Evolutionary conservation across 2,113 vertebrate species (phyloP).

Genomic region (Tricholaema leucomelas): DNA sequence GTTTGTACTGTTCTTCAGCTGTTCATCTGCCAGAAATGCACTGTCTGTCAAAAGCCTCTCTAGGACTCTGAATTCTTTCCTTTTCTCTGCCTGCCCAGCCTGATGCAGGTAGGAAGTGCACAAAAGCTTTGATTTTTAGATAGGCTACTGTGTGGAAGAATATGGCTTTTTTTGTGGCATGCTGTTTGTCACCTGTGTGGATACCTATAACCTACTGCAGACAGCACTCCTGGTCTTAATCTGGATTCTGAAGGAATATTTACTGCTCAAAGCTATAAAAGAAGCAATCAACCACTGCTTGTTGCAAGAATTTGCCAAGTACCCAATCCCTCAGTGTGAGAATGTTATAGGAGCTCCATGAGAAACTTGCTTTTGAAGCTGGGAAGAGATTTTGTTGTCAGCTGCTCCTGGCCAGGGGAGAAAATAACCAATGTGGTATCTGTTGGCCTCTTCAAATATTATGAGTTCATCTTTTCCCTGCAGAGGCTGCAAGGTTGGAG

Average conservation of each 20-base stretch:
- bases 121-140: not conserved
- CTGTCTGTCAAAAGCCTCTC: not conserved
- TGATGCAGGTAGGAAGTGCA: not conserved
- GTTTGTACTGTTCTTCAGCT: slow-evolving; percentile 36
- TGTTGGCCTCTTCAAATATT: not conserved
- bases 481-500: not conserved
- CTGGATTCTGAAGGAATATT: accelerated
- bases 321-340: not conserved
- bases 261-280: not conserved
- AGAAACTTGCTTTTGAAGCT: not conserved
- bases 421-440: not conserved
- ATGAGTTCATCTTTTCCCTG: not conserved
- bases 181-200: not conserved
- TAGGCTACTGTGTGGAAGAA: not conserved
- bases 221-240: not conserved
- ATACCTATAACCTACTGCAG: not conserved
- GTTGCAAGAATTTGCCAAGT: not conserved
- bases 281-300: not conserved
- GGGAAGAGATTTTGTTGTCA: not conserved
- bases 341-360: not conserved
- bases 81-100: not conserved
- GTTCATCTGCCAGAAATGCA: slow-evolving; percentile 11
- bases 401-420: not conserved
- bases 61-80: not conserved
- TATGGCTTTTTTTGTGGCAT: not conserved